Base-by-base conservation (phyloP, 2,113 vertebrate genomes). In the Pomatostomus ruficeps region DNA sequence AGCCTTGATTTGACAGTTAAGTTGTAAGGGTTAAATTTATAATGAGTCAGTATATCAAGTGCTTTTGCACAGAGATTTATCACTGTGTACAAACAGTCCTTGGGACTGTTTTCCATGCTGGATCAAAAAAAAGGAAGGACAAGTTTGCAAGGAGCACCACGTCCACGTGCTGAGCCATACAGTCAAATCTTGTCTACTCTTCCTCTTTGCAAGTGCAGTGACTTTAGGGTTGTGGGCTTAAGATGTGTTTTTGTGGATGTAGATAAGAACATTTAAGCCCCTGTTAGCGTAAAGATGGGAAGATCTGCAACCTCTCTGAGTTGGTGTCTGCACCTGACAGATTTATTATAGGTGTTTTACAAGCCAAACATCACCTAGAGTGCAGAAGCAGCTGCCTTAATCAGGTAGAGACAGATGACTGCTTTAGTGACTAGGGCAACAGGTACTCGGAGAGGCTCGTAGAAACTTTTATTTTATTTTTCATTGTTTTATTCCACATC, bases 131-230 rank as follows among this genome's bases (percentile, higher is more conserved):
- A 46, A 29, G 24, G 24, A 68, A 76, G 22, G 12, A 10, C 7
- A 62, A 38, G 3, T n/a, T 45, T 79, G 12, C 45, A 38, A 52
- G 25, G 33, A 72, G 5, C 1, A 2, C n/a, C 52, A 24, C 0
- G 0, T 17, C 46, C 42, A 21, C 0, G 0, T 62, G 43, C 35
- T 57, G 58, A 72, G 33, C 28, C 40, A 40, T 0, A 0, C 20
- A 49, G 20, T 24, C 36, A 61, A 52, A 77, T 12, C 38, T 21
- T 31, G 6, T 29, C 46, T 23, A 1, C 1, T 31, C 45, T 57
- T 45, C 6, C 4, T 17, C n/a, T 51, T 62, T 66, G 16, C 12
- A 65, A 72, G 12, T 11, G 11, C 42, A 62, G 7, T 6, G 23
- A 62, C 20, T 48, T 89, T 19, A n/a, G 40, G 62, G 15, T 9